Evolutionary conservation across 2,797 vertebrate species (phyloP).

Genomic region (Chrysocyon brachyurus): DNA sequence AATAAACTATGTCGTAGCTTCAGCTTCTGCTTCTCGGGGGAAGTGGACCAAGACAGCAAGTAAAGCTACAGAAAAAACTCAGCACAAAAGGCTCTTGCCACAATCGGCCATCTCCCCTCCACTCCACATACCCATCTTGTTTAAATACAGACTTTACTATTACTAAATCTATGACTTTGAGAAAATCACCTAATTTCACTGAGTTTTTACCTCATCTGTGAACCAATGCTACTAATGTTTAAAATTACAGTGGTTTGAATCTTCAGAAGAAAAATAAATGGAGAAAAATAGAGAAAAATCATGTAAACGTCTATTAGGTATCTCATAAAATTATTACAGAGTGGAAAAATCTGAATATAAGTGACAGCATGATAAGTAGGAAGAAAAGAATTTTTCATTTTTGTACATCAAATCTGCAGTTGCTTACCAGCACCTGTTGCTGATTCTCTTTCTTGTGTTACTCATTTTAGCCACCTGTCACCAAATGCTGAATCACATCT

Average conservation of each 20-base stretch:
- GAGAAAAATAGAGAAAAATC: not conserved
- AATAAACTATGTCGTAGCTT: not conserved
- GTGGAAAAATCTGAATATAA: not conserved
- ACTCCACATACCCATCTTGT: not conserved
- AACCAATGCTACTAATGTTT: not conserved
- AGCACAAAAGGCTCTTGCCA: not conserved
- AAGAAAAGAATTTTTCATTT: not conserved
- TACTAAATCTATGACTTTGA: not conserved
- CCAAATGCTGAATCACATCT: not conserved
- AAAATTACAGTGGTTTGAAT: not conserved
- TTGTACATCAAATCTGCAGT: not conserved
- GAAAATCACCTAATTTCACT: not conserved
- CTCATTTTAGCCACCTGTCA: not conserved
- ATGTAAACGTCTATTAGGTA: not conserved
- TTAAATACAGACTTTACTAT: not conserved
- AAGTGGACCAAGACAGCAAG: not conserved
- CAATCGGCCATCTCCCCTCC: fast-evolving
- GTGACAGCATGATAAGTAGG: not conserved
- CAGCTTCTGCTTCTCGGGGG: not conserved
- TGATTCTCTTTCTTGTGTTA: not conserved
- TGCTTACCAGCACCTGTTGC: not conserved
- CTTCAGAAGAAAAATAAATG: not conserved
- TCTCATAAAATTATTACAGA: not conserved
- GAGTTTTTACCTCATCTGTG: not conserved
- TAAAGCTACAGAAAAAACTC: not conserved